Evolutionary conservation across 1,140 invertebrate genomes (phyloP), one percentile per base, ranked within the genome.

Genomic region (Ylistrum balloti): DNA sequence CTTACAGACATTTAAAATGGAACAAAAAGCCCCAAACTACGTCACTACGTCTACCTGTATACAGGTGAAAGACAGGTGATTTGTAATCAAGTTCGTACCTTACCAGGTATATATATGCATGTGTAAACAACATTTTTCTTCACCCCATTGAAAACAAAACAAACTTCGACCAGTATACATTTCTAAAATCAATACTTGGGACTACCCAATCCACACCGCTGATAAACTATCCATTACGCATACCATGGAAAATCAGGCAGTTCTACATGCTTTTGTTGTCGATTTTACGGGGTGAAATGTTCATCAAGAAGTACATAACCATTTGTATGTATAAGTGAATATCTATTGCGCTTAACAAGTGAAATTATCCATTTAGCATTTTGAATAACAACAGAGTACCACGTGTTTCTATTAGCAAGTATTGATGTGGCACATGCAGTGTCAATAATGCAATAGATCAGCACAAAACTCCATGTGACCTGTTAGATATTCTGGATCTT

Each of bases 321-420:
- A n/a, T n/a, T n/a, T 74, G 28, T 74, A 74, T 74, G 28, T 17
- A 7, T n/a, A 74, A 74, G 28, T 28, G 56, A 7, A n/a, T 74
- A 22, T 74, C 5, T 74, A 74, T 17, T 74, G 56, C 7, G 17
- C 56, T 74, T 5, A 74, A 11, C 1, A 22, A n/a, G n/a, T 5
- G n/a, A 74, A 74, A 74, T 74, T 28, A 28, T 74, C 28, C 56
- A 74, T 17, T 74, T 74, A 74, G 22, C n/a, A 74, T 74, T 28
- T 74, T 74, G 56, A 74, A 74, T 74, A 74, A 74, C 56, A 74
- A 74, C 22, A 74, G 56, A 74, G 56, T 74, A 74, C 56, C 56
- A 74, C 56, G 56, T 74, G 56, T n/a, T 74, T 28, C 13, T n/a
- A 28, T 74, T 28, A 17, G 9, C n/a, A 5, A 28, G 45, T 28